A percentile compares a stretch with the other conserved stretches of the same genome.
phyloP scores from a whole-genome alignment of 2,113 vertebrate genomes.

The Microcebus murinus region DNA sequence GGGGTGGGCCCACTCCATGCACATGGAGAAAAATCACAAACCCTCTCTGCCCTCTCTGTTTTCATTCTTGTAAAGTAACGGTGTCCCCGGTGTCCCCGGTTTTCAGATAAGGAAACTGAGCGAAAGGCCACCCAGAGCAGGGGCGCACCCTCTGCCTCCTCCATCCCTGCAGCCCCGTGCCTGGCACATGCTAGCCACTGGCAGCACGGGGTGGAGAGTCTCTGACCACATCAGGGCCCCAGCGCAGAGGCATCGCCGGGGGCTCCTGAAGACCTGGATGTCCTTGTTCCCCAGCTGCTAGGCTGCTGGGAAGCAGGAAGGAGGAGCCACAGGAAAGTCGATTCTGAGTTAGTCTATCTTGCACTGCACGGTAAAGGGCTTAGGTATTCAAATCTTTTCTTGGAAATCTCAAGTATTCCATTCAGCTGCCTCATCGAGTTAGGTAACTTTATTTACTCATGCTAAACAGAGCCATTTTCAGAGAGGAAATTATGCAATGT shows the following conservation, averaged over 20 bases:
- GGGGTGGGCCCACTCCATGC: background rate
- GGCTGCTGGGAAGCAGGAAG: background rate
- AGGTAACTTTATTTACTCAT: slow-evolving; percentile 74
- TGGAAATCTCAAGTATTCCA: slow-evolving; percentile 72
- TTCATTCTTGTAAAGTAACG: background rate
- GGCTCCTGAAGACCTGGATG: background rate
- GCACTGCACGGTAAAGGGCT: background rate
- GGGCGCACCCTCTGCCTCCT: background rate
- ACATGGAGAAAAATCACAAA: background rate
- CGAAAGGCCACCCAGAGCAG: background rate
- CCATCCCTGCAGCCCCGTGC: background rate
- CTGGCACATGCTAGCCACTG: background rate
- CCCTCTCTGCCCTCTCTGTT: background rate
- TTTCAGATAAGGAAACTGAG: slow-evolving; percentile 10
- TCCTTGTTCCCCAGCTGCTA: background rate
- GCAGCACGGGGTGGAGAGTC: background rate
- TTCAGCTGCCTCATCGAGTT: slow-evolving; percentile 58
- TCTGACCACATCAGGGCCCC: background rate
- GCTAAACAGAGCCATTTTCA: slow-evolving; percentile 58
- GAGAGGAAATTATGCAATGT: slow-evolving; percentile 74
- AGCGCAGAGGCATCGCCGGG: background rate
- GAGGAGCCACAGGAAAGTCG: background rate
- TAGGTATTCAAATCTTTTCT: slow-evolving; percentile 70
- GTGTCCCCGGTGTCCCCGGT: background rate
- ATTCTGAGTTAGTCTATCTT: background rate